These are phyloP conservation scores for Zaprionus ghesquierei DNA, from an alignment of 1,140 invertebrate species.

Conservation along the genomic window DNA sequence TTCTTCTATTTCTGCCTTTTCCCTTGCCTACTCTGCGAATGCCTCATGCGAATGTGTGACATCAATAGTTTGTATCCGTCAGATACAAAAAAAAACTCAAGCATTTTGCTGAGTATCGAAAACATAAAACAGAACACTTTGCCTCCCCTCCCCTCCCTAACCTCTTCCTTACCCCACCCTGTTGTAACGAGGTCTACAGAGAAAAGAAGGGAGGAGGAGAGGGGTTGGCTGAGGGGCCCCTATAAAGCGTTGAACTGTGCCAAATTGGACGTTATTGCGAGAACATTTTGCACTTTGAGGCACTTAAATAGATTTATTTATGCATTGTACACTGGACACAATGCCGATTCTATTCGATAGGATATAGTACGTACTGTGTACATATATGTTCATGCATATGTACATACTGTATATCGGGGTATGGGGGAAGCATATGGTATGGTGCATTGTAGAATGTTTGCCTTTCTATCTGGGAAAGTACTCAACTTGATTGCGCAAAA, in stretches of 20 bases:
- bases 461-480: not conserved
- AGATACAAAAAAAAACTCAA: constrained; percentile 1
- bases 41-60: not conserved
- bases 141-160: not conserved
- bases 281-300: constrained; percentile 37
- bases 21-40: not conserved
- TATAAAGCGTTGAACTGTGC: constrained; percentile 71
- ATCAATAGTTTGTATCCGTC: constrained; percentile 9
- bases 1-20: not conserved
- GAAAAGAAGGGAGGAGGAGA: not conserved
- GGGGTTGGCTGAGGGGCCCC: not conserved
- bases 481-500: not conserved
- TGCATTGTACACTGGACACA: constrained; percentile 25
- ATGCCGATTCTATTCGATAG: not conserved
- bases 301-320: constrained; percentile 42
- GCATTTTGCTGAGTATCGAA: constrained; percentile 62
- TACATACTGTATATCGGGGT: no score
- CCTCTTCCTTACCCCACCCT: no score
- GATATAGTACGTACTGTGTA: not conserved
- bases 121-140: constrained; percentile 20
- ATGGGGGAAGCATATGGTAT: not conserved
- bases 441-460: not conserved
- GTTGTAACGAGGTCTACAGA: not conserved
- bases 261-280: constrained; percentile 73
- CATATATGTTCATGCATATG: no score